Evolutionary conservation across 2,888 invertebrate genomes (phyloP), one percentile per base, ranked within the genome.

Genomic region (Sussaba pulchella): DNA sequence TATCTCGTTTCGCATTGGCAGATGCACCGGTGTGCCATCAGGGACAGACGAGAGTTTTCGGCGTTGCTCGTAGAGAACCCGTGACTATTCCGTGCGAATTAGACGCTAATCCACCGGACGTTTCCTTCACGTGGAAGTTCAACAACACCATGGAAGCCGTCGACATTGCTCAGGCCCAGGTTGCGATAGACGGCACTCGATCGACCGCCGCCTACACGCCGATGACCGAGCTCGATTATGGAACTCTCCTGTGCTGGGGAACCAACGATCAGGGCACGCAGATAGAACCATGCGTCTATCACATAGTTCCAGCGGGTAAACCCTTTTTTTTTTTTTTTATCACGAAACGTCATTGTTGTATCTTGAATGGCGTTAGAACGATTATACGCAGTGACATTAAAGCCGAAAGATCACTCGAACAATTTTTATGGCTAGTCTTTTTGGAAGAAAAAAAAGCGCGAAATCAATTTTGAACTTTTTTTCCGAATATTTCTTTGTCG

Each of bases 71-170:
- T 14, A 94, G 95, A 82, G 96, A 96, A 91, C 94, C 94, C 9
- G 94, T 94, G 45, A 93, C 94, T 88, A 94, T 96, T 83, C 93
- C 94, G n/a, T 96, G 96, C 92, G 95, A 95, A 87, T 92, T 97
- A 50, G 96, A 96, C 83, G 96, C 96, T 0, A 96, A 97, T 90
- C 97, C 97, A 8, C 93, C 94, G 89, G 95, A 95, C 84, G 94
- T 95, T 43, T 93, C 93, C 85, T 96, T 96, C 92, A 93, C 94
- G 78, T 96, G 96, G 96, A 95, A 95, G 92, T 96, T 96, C 93
- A 96, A 96, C 93, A 96, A 95, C 90, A 94, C 95, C 50, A 94
- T 94, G 84, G 96, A 96, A 87, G 94, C 94, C 31, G 93, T 95
- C 82, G 96, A 96, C 92, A 95, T 96, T 86, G 94, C 95, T 12